phyloP scores from a whole-genome alignment of 2,888 invertebrate genomes.

The Lycaena phlaeas region DNA sequence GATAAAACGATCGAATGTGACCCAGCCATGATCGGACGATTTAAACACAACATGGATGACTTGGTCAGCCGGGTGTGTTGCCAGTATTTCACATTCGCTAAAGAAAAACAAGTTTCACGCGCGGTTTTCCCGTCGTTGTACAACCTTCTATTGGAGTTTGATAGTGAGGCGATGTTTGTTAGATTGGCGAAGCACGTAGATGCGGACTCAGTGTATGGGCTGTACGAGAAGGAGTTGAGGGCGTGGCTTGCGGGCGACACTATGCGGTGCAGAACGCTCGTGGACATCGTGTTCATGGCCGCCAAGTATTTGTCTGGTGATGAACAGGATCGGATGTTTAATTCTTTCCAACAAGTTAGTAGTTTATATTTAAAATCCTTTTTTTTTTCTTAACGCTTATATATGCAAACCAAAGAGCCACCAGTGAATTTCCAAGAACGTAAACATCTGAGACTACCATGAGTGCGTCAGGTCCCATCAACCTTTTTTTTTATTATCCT shows the following conservation, averaged over 20 bases:
- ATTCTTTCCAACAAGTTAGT: slow-evolving; percentile 69
- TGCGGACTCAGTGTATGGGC: slow-evolving; percentile 24
- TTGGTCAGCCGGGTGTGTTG: slow-evolving; percentile 58
- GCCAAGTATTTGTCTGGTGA: slow-evolving; percentile 64
- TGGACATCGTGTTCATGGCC: slow-evolving; percentile 77
- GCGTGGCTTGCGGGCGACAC: slow-evolving; percentile 65
- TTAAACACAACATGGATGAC: slow-evolving; percentile 51
- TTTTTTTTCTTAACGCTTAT: too few species aligned
- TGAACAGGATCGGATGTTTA: slow-evolving; percentile 70
- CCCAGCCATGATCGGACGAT: slow-evolving; percentile 31
- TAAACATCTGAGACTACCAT: too few species aligned
- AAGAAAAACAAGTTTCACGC: slow-evolving; percentile 41
- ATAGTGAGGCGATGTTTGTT: slow-evolving; percentile 61
- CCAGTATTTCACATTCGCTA: slow-evolving; percentile 71
- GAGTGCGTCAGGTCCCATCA: too few species aligned
- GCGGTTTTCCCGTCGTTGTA: slow-evolving; percentile 65
- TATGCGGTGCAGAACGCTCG: slow-evolving; percentile 64
- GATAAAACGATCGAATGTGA: slow-evolving; percentile 20
- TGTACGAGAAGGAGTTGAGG: slow-evolving; percentile 48
- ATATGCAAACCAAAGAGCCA: too few species aligned
- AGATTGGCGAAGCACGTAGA: slow-evolving; percentile 39
- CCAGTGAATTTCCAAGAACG: too few species aligned
- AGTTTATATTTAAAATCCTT: too few species aligned
- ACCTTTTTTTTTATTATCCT: too few species aligned
- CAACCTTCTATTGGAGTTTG: slow-evolving; percentile 71